These are phyloP conservation scores for Podabrus alpinus DNA, from an alignment of 2,888 invertebrate species.

Conservation along the genomic window DNA sequence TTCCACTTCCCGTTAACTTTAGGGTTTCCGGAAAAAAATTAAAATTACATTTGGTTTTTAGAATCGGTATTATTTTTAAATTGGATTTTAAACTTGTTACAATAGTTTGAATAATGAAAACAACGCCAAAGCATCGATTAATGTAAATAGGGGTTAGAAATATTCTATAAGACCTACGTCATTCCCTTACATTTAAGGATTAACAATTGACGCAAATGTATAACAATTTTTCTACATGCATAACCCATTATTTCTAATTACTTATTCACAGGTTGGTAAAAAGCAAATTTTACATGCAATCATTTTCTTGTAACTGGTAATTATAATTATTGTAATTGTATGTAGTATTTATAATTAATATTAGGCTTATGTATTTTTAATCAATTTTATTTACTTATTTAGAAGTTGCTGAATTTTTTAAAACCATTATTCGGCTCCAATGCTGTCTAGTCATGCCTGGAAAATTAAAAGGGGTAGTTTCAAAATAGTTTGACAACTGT, in stretches of 20 bases:
- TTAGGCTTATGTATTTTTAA: neutral
- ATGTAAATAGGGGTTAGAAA: constrained; percentile 13
- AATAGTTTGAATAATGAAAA: neutral
- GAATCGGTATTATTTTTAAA: neutral
- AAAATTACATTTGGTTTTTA: neutral
- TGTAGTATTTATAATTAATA: neutral
- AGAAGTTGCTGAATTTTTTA: neutral
- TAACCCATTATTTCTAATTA: neutral
- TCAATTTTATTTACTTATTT: neutral
- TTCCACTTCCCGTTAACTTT: neutral
- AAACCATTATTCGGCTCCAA: neutral
- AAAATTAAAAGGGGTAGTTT: neutral
- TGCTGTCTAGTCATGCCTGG: neutral
- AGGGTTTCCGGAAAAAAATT: neutral
- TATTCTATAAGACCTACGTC: constrained; percentile 14
- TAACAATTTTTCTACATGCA: constrained; percentile 2
- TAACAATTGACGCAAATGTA: constrained; percentile 13
- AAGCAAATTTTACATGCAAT: neutral
- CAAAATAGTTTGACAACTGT: neutral
- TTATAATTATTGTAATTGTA: neutral
- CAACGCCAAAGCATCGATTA: constrained; percentile 14
- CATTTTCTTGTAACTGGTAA: neutral
- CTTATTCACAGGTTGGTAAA: neutral
- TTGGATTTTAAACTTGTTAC: neutral
- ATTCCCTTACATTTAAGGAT: constrained; percentile 11